phyloP scores from a whole-genome alignment of 2,113 vertebrate genomes.

The Centropus bengalensis region DNA sequence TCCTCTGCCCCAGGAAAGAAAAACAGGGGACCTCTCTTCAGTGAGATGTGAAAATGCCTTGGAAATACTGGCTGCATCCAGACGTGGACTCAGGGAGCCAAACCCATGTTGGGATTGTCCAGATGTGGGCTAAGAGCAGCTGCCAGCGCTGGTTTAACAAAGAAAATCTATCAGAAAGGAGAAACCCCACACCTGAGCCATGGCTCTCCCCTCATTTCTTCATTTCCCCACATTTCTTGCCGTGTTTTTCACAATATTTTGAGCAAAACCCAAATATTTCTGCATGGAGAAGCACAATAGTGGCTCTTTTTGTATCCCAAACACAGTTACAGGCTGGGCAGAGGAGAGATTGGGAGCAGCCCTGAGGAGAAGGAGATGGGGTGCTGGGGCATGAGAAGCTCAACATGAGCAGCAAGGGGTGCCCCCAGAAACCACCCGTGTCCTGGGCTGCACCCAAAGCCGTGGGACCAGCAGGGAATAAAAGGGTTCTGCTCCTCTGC shows the following conservation, averaged over 20 bases:
- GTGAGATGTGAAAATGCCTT: neutral
- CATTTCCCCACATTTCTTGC: neutral
- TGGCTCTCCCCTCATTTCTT: accelerated
- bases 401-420: too few relatives aligned
- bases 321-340: too few relatives aligned
- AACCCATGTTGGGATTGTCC: accelerated
- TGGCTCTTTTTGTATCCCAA: neutral
- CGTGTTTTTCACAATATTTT: neutral
- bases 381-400: too few relatives aligned
- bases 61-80: neutral
- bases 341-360: too few relatives aligned
- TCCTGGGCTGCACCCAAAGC: too few relatives aligned
- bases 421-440: too few relatives aligned
- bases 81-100: neutral
- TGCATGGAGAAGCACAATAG: neutral
- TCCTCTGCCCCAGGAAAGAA: neutral
- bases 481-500: too few relatives aligned
- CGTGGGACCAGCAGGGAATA: too few relatives aligned
- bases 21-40: neutral
- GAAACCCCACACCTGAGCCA: neutral
- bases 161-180: neutral
- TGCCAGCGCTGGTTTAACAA: neutral
- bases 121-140: neutral
- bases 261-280: neutral
- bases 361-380: too few relatives aligned